These are phyloP conservation scores for Cistogaster globosa DNA, from an alignment of 2,888 invertebrate genomes.

Conservation along the genomic window DNA sequence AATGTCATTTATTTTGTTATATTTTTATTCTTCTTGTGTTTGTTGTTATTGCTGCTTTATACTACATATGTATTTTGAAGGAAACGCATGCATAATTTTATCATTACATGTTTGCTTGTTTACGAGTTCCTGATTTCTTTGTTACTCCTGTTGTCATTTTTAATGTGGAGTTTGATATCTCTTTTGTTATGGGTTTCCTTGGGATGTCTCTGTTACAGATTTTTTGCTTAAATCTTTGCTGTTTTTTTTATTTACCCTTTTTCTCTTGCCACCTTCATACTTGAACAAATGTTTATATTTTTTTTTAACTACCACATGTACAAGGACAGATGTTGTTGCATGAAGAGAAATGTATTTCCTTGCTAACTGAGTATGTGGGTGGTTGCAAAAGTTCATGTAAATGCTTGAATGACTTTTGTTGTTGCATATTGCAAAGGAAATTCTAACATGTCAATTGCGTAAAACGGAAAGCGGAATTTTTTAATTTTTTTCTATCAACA, in stretches of 20 bases:
- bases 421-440: slow-evolving; percentile 67
- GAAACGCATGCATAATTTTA: slow-evolving; percentile 60
- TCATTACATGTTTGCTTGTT: slow-evolving; percentile 58
- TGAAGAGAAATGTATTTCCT: not conserved
- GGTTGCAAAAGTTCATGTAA: not conserved
- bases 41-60: slow-evolving; percentile 5
- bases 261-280: not conserved
- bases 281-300: slow-evolving; percentile 7
- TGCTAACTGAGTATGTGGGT: not conserved
- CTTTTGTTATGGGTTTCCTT: slow-evolving; percentile 34
- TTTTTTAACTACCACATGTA: not conserved
- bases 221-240: not conserved
- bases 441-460: slow-evolving; percentile 68
- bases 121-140: slow-evolving; percentile 49
- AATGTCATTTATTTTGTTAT: slow-evolving; percentile 34
- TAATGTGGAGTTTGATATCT: slow-evolving; percentile 33
- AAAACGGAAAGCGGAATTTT: slow-evolving; percentile 56
- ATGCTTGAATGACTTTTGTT: slow-evolving; percentile 21
- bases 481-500: slow-evolving; percentile 5
- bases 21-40: not conserved
- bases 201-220: not conserved
- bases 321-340: slow-evolving; percentile 7
- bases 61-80: not conserved
- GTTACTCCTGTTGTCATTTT: slow-evolving; percentile 14
- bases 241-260: too few relatives aligned